A percentile compares a stretch with the other conserved stretches of the same genome.
Evolutionary conservation across 2,797 vertebrate genomes (phyloP).

Genomic region (Diceros bicornis): DNA sequence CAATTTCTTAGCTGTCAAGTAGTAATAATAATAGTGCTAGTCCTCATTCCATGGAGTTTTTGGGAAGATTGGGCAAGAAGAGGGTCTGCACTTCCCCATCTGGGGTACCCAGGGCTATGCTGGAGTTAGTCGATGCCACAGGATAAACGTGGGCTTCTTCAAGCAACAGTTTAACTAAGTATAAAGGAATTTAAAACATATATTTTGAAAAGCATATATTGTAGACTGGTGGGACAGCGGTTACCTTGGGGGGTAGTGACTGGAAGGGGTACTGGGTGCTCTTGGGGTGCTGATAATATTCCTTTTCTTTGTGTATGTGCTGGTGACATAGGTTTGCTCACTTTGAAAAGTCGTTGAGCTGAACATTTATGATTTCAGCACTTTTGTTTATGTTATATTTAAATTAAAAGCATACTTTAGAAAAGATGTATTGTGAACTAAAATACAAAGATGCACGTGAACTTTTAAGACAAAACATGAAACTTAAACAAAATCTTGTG

Average conservation of each 20-base stretch:
- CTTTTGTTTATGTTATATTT: neutral
- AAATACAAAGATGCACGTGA: neutral
- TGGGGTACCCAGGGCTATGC: neutral
- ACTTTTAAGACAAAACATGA: conserved; percentile 10
- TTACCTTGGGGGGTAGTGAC: neutral
- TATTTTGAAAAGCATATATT: neutral
- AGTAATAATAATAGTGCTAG: neutral
- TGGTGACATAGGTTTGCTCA: neutral
- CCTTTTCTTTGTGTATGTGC: neutral
- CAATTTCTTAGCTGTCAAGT: neutral
- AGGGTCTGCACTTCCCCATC: neutral
- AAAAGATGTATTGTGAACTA: neutral
- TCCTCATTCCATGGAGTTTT: neutral
- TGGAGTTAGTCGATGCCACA: neutral
- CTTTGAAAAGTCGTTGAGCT: neutral
- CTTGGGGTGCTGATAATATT: neutral
- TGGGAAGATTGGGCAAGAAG: neutral
- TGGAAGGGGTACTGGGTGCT: neutral
- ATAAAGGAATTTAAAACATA: neutral
- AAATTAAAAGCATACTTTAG: neutral
- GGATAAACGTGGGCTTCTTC: neutral
- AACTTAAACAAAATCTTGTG: neutral
- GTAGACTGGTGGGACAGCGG: neutral
- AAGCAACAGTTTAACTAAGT: neutral
- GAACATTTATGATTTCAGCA: neutral